These are phyloP conservation scores for Montipora foliosa DNA, from an alignment of 64 coral and sea anemone species.

Conservation along the genomic window DNA sequence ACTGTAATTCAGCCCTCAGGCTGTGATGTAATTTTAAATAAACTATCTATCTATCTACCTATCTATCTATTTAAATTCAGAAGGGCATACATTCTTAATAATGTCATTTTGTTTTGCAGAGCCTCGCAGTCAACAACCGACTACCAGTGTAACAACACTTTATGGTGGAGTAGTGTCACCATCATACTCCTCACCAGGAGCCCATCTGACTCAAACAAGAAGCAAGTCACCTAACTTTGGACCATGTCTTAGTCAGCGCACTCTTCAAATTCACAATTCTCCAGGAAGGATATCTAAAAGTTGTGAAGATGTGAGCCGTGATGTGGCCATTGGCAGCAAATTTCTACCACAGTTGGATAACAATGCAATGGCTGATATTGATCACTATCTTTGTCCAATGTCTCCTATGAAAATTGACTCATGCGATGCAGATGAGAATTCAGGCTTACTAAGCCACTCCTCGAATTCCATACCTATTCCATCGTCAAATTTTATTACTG, in stretches of 20 bases:
- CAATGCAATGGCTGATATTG: constrained; percentile 28
- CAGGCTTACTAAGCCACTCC: constrained; percentile 9
- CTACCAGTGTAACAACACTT: background rate
- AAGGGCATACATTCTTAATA: too few relatives aligned
- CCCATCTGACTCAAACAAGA: background rate
- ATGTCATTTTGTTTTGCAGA: background rate
- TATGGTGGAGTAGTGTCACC: constrained; percentile 18
- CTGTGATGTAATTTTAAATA: too few relatives aligned
- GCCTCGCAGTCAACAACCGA: constrained; percentile 5
- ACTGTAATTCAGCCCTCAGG: too few relatives aligned
- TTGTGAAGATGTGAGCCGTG: constrained; percentile 63
- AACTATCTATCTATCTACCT: too few relatives aligned
- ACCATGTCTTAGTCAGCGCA: constrained; percentile 10
- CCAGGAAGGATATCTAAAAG: constrained; percentile 61
- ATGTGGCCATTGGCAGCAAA: constrained; percentile 8
- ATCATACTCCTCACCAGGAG: background rate
- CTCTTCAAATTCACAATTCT: constrained; percentile 3
- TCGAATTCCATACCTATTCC: constrained; percentile 72
- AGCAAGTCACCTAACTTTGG: constrained; percentile 56
- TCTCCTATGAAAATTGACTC: constrained; percentile 74
- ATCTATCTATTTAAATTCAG: too few relatives aligned
- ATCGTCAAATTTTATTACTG: background rate
- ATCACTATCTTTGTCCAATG: constrained; percentile 58
- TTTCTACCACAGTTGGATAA: constrained; percentile 3
- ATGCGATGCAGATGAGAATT: constrained; percentile 20